A percentile compares a stretch with the other conserved stretches of the same genome.
These are phyloP conservation scores for Sternotherus odoratus DNA, from an alignment of 2,797 vertebrate genomes.

Conservation along the genomic window DNA sequence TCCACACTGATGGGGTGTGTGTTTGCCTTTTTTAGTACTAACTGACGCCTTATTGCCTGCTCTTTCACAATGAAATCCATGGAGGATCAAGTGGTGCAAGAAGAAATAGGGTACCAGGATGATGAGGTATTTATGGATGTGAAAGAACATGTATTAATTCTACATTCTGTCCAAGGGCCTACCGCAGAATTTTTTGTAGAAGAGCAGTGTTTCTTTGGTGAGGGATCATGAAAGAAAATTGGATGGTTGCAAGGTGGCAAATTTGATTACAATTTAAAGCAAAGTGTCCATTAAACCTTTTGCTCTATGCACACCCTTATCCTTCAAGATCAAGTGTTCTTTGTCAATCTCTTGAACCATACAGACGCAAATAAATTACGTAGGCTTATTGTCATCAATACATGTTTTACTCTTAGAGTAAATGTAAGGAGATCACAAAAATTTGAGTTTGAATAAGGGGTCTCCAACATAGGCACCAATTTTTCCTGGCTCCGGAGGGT, in stretches of 20 bases:
- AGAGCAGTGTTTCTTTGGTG: not conserved
- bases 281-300: not conserved
- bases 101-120: conserved; percentile 87
- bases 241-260: not conserved
- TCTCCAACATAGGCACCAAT: not conserved
- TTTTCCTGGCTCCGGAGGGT: too few relatives aligned
- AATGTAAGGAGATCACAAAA: not conserved
- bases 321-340: not conserved
- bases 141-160: not conserved
- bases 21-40: conserved; percentile 58
- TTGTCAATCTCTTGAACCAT: conserved; percentile 14
- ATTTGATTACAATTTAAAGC: not conserved
- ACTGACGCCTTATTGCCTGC: conserved; percentile 41
- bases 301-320: not conserved
- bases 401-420: not conserved
- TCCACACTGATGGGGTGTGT: conserved; percentile 24
- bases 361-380: not conserved
- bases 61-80: conserved; percentile 83
- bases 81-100: conserved; percentile 92
- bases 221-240: not conserved
- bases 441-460: not conserved
- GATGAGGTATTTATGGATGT: conserved; percentile 86
- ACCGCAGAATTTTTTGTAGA: not conserved
- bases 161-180: not conserved
- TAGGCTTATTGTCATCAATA: not conserved